Evolutionary conservation across 2,797 vertebrate species (phyloP).

Genomic region (Lepilemur ruficaudatus): DNA sequence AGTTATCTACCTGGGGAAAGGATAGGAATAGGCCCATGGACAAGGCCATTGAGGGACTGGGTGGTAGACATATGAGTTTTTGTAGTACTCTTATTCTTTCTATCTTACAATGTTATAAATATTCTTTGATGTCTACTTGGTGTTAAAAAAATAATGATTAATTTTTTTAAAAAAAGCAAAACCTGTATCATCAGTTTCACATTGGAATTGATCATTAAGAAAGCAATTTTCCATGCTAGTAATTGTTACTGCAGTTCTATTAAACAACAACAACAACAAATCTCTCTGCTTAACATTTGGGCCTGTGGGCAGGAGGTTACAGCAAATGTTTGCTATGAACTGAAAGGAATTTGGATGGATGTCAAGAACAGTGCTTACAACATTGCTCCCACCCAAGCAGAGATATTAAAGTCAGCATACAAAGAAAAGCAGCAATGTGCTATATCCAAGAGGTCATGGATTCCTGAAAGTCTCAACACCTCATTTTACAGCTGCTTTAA

Average conservation of each 20-base stretch:
- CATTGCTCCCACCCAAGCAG: not conserved
- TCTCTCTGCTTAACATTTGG: not conserved
- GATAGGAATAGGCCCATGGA: not conserved
- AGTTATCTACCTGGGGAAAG: not conserved
- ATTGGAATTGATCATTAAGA: conserved; percentile 20
- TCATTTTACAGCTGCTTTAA: conserved; percentile 16
- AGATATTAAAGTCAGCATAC: conserved; percentile 39
- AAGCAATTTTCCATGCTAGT: conserved; percentile 54
- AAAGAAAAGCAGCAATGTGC: conserved; percentile 29
- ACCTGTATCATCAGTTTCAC: conserved; percentile 8
- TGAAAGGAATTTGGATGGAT: conserved; percentile 61
- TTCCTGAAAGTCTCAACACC: conserved; percentile 22
- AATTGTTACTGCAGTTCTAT: conserved; percentile 2
- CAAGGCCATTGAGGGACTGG: not conserved
- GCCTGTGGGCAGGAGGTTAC: conserved; percentile 38
- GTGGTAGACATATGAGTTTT: not conserved
- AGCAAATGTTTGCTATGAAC: conserved; percentile 59
- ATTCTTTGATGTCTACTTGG: not conserved
- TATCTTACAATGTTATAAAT: not conserved
- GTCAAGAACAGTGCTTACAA: conserved; percentile 46
- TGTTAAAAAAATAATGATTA: not conserved
- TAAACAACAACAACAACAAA: not conserved
- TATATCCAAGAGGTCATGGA: not conserved
- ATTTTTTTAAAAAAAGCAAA: not conserved
- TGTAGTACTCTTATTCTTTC: accelerated